These are phyloP conservation scores for Sipunculus nudus DNA, from an alignment of 2,888 invertebrate genomes.

Conservation along the genomic window DNA sequence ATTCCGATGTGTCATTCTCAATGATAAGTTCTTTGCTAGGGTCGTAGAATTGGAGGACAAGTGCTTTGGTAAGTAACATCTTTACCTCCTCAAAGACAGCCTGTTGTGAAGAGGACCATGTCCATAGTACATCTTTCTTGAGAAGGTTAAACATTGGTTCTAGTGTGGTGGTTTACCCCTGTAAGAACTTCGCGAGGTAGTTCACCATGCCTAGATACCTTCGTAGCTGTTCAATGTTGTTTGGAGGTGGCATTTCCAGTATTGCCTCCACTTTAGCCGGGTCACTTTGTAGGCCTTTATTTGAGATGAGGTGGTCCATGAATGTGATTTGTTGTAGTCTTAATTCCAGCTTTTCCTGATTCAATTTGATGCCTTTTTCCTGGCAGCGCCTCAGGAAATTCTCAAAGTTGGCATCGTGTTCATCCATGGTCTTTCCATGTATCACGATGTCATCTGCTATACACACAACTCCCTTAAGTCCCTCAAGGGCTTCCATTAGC, in stretches of 20 bases:
- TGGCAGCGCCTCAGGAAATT: conserved; percentile 28
- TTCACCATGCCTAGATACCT: conserved; percentile 36
- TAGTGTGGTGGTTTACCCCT: conserved; percentile 17
- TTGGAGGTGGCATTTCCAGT: conserved; percentile 27
- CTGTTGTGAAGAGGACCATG: conserved; percentile 37
- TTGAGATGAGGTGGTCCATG: conserved; percentile 30
- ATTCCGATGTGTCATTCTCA: conserved; percentile 37
- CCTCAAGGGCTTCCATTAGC: conserved; percentile 25
- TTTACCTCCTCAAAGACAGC: conserved; percentile 34
- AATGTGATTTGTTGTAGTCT: too few relatives aligned
- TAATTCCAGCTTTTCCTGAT: conserved; percentile 25
- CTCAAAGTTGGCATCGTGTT: conserved; percentile 26
- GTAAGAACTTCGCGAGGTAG: conserved; percentile 24
- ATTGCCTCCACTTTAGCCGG: conserved; percentile 34
- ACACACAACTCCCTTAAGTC: conserved; percentile 30
- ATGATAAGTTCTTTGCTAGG: conserved; percentile 17
- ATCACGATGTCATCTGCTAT: conserved; percentile 36
- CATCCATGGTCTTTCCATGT: conserved; percentile 18
- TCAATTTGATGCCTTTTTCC: conserved; percentile 27
- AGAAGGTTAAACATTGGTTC: conserved; percentile 28
- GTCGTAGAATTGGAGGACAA: conserved; percentile 34
- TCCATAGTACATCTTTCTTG: too few relatives aligned
- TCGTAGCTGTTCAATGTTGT: conserved; percentile 23
- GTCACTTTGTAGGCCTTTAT: conserved; percentile 28
- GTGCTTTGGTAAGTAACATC: conserved; percentile 21